A percentile compares a stretch with the other conserved stretches of the same genome.
Conservation (phyloP, 2,888 invertebrate genomes). For the Lasioglossum leucozonium region DNA sequence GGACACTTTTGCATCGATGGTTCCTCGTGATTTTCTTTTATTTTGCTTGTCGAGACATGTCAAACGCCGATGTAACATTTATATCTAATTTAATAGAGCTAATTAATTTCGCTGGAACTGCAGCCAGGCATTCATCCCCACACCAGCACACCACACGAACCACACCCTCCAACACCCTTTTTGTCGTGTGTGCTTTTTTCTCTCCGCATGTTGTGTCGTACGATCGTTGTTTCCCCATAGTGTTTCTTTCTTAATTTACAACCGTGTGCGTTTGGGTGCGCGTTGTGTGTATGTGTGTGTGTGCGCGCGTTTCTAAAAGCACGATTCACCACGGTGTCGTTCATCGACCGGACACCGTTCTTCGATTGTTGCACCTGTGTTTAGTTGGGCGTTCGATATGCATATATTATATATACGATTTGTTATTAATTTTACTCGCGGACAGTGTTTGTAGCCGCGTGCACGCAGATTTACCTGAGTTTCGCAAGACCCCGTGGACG, state of each 20-base stretch:
- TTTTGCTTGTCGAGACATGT: neutral
- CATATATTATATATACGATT: neutral
- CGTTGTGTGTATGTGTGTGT: neutral
- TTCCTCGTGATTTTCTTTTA: no score
- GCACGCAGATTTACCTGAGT: constrained; percentile 34
- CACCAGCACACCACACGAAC: constrained; percentile 8
- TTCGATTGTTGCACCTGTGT: constrained; percentile 22
- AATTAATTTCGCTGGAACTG: neutral
- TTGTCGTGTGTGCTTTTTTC: constrained; percentile 20
- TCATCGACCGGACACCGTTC: constrained; percentile 35
- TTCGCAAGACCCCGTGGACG: neutral
- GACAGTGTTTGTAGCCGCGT: constrained; percentile 19
- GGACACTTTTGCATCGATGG: neutral
- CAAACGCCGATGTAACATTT: neutral
- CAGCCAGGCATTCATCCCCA: neutral
- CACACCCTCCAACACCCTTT: neutral
- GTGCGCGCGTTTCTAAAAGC: constrained; percentile 29
- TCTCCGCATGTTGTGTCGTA: constrained; percentile 62
- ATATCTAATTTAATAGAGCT: neutral
- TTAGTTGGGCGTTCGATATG: neutral
- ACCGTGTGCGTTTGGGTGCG: neutral
- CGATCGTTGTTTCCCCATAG: constrained; percentile 26
- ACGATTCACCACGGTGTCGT: constrained; percentile 37
- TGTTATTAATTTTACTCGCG: constrained; percentile 2
- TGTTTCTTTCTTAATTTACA: constrained; percentile 11